Conservation (phyloP, 2,888 invertebrate genomes). For the Chloromyia formosa region DNA sequence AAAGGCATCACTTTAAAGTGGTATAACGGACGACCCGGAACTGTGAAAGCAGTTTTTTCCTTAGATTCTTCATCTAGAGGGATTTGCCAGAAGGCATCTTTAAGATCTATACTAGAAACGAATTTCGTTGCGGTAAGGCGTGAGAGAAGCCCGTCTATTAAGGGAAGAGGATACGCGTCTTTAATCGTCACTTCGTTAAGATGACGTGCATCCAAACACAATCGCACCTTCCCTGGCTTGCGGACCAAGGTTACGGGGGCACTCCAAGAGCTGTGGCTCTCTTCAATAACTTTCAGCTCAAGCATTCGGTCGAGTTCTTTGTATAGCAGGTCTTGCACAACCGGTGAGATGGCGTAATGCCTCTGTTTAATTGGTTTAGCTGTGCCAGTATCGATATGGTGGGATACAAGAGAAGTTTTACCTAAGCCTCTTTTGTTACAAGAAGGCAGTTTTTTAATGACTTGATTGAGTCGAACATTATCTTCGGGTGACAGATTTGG, state of each 20-base stretch:
- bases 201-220: conserved; percentile 13
- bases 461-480: neutral
- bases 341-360: neutral
- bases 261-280: conserved; percentile 24
- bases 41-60: conserved; percentile 51
- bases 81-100: neutral
- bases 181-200: neutral
- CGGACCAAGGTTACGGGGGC: too few species aligned
- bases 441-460: neutral
- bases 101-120: conserved; percentile 37
- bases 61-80: conserved; percentile 46
- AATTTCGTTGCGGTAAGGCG: neutral
- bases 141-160: neutral
- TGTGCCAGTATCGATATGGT: neutral
- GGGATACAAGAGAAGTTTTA: neutral
- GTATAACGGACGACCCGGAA: neutral
- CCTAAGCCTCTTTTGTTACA: neutral
- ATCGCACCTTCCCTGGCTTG: too few species aligned
- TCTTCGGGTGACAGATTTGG: neutral
- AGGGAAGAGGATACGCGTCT: too few species aligned
- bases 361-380: neutral
- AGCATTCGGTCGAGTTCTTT: neutral
- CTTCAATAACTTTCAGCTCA: conserved; percentile 51
- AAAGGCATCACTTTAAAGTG: too few species aligned
- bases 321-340: neutral